These are phyloP conservation scores for Lobophora halterata DNA, from an alignment of 2,888 invertebrate species.

Conservation along the genomic window DNA sequence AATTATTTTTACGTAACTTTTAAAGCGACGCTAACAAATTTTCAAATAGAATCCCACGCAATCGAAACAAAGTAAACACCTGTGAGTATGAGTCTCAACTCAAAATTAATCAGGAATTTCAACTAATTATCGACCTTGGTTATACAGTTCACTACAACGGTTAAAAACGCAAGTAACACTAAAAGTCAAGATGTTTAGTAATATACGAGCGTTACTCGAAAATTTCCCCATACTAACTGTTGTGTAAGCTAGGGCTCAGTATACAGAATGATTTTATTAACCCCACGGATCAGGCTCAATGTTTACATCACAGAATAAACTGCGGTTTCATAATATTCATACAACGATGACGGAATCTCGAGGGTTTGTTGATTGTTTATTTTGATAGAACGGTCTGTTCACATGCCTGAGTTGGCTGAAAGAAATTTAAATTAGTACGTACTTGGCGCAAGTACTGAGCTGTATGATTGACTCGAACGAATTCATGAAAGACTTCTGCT, in stretches of 20 bases:
- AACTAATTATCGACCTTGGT: constrained; percentile 59
- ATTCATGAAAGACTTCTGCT: too few relatives aligned
- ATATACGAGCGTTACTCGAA: constrained; percentile 55
- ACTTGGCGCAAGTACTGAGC: too few relatives aligned
- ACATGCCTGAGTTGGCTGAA: constrained; percentile 32
- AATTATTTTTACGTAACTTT: constrained; percentile 3
- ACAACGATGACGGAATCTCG: neutral
- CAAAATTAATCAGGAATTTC: constrained; percentile 28
- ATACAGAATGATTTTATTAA: constrained; percentile 72
- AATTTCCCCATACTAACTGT: constrained; percentile 36
- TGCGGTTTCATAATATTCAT: constrained; percentile 48
- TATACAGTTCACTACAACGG: constrained; percentile 67
- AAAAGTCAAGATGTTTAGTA: constrained; percentile 62
- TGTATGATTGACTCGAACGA: too few relatives aligned
- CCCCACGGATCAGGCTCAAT: constrained; percentile 51
- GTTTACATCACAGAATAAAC: constrained; percentile 45
- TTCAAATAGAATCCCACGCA: constrained; percentile 20
- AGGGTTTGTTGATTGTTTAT: constrained; percentile 2
- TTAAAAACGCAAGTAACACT: constrained; percentile 64
- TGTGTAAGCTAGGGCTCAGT: constrained; percentile 34
- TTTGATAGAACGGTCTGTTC: constrained; percentile 30
- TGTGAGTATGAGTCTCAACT: constrained; percentile 33
- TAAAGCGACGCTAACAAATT: too few relatives aligned
- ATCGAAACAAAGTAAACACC: constrained; percentile 24
- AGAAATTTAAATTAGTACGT: neutral